Evolutionary conservation across 2,113 vertebrate genomes (phyloP).

Genomic region (Microcebus ravelobensis): DNA sequence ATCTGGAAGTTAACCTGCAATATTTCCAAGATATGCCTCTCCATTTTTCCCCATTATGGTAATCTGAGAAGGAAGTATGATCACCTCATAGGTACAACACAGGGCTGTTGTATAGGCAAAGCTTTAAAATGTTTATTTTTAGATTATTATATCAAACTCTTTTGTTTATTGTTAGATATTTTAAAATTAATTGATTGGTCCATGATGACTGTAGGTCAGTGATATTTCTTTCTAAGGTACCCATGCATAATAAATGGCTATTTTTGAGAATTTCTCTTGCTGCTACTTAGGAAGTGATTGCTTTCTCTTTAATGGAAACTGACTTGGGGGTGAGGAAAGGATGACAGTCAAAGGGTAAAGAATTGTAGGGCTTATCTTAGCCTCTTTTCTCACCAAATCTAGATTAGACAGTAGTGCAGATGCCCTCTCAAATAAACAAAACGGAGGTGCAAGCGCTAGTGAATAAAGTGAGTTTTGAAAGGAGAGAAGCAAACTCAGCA

Average conservation of each 20-base stretch:
- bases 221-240: not conserved
- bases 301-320: not conserved
- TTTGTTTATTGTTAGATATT: not conserved
- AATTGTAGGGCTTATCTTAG: not conserved
- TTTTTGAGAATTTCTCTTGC: not conserved
- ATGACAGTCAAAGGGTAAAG: not conserved
- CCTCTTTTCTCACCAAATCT: not conserved
- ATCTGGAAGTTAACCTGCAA: not conserved
- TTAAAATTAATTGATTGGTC: not conserved
- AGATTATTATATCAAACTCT: not conserved
- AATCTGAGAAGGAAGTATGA: not conserved
- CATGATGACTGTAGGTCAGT: not conserved
- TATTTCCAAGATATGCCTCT: not conserved
- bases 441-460: not conserved
- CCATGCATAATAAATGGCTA: not conserved
- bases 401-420: not conserved
- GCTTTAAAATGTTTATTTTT: not conserved
- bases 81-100: not conserved
- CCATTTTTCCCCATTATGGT: not conserved
- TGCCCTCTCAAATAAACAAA: not conserved
- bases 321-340: not conserved
- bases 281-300: not conserved
- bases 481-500: not conserved
- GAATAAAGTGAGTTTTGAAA: not conserved
- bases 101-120: not conserved